Evolutionary conservation across 2,113 vertebrate genomes (phyloP).

Genomic region (Scytalopus superciliaris): DNA sequence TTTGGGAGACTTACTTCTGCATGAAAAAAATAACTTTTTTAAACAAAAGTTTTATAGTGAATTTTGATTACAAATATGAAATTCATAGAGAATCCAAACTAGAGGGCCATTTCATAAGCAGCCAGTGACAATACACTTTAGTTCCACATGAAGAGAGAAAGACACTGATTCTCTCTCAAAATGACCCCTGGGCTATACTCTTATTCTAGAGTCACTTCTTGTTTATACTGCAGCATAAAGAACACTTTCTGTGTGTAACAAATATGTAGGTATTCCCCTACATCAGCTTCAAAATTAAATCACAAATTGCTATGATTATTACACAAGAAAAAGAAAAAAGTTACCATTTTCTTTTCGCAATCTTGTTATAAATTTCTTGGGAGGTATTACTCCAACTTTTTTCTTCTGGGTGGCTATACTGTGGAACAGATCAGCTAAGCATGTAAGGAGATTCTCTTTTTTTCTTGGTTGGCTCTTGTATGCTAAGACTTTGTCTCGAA

Average conservation of each 20-base stretch:
- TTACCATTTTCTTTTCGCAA: constrained; percentile 85
- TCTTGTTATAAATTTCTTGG: constrained; percentile 86
- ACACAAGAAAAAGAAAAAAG: neutral
- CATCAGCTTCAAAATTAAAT: neutral
- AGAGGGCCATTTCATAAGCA: neutral
- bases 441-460: constrained; percentile 83
- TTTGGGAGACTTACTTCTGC: neutral
- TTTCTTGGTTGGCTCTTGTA: constrained; percentile 84
- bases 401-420: constrained; percentile 87
- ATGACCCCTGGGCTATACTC: neutral
- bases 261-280: neutral
- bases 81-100: neutral
- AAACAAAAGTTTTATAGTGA: neutral
- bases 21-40: neutral
- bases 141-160: neutral
- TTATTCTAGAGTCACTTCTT: neutral
- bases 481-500: constrained; percentile 84
- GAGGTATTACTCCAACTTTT: constrained; percentile 85
- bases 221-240: neutral
- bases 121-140: neutral
- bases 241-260: neutral
- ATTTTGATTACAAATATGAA: neutral
- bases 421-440: constrained; percentile 84
- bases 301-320: neutral
- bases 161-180: neutral